phyloP scores from a whole-genome alignment of 2,888 invertebrate genomes.

The Hyalella azteca region DNA sequence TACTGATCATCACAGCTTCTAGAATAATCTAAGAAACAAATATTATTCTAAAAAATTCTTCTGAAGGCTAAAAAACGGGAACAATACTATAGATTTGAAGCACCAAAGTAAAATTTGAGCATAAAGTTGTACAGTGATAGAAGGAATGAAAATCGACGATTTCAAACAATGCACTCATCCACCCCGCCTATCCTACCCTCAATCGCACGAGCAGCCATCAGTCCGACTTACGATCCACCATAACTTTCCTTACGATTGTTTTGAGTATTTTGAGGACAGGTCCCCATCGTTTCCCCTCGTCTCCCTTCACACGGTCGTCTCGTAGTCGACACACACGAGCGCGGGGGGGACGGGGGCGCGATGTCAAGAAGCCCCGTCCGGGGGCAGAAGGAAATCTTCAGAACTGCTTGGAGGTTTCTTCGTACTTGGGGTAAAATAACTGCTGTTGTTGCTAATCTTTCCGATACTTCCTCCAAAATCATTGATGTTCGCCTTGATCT shows the following conservation, averaged over 20 bases:
- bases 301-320: slow-evolving; percentile 60
- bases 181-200: neutral
- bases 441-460: slow-evolving; percentile 35
- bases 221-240: neutral
- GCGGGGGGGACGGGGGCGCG: slow-evolving; percentile 59
- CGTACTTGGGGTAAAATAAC: slow-evolving; percentile 24
- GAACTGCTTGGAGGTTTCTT: slow-evolving; percentile 38
- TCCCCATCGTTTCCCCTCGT: neutral
- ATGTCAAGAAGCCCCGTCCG: slow-evolving; percentile 75
- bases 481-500: slow-evolving; percentile 16
- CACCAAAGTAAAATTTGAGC: neutral
- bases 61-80: too few relatives aligned
- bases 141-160: neutral
- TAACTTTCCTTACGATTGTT: slow-evolving; percentile 15
- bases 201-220: neutral
- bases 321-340: slow-evolving; percentile 58
- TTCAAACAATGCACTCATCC: neutral
- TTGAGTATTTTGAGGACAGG: neutral
- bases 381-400: slow-evolving; percentile 48
- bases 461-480: slow-evolving; percentile 30
- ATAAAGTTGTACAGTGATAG: neutral
- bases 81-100: neutral
- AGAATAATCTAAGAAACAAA: too few relatives aligned
- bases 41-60: too few relatives aligned
- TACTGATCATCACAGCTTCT: too few relatives aligned